Conservation (phyloP, 2,113 vertebrate genomes). For the Sinocyclocheilus maitianheensis region DNA sequence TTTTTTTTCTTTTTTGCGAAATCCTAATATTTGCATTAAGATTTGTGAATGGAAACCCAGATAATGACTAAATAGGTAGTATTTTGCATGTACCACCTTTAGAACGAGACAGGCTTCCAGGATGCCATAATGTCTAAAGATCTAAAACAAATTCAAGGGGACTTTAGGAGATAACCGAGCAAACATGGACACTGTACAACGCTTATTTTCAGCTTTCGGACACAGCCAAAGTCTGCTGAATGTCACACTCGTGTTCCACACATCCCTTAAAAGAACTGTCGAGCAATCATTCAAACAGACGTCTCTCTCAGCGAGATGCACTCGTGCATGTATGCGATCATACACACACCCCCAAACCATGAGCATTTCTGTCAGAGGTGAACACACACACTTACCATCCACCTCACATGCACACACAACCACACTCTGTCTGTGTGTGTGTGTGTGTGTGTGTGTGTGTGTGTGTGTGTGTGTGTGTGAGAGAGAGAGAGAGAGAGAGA, state of each 20-base stretch:
- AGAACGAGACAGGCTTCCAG: background rate
- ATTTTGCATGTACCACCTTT: background rate
- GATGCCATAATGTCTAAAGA: background rate
- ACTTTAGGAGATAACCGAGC: background rate
- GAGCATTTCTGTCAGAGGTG: slow-evolving; percentile 6
- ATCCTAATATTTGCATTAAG: background rate
- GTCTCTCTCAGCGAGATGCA: slow-evolving; percentile 14
- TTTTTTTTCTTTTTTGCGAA: background rate
- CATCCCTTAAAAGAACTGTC: background rate
- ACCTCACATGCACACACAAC: slow-evolving; percentile 59
- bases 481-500: no score
- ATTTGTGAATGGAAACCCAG: background rate
- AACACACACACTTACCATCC: slow-evolving; percentile 35
- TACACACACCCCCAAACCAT: slow-evolving; percentile 16
- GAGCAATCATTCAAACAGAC: slow-evolving; percentile 28
- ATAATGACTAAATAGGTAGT: background rate
- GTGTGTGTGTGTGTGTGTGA: slow-evolving; percentile 50
- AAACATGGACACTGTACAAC: background rate
- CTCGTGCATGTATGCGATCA: background rate
- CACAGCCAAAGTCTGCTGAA: slow-evolving; percentile 8
- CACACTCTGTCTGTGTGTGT: slow-evolving; percentile 67
- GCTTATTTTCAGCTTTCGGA: background rate
- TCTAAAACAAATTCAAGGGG: background rate
- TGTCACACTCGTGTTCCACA: background rate
- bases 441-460: slow-evolving; percentile 62